Base-by-base conservation (phyloP, 2,888 invertebrate species). In the Lithophane semibrunnea region DNA sequence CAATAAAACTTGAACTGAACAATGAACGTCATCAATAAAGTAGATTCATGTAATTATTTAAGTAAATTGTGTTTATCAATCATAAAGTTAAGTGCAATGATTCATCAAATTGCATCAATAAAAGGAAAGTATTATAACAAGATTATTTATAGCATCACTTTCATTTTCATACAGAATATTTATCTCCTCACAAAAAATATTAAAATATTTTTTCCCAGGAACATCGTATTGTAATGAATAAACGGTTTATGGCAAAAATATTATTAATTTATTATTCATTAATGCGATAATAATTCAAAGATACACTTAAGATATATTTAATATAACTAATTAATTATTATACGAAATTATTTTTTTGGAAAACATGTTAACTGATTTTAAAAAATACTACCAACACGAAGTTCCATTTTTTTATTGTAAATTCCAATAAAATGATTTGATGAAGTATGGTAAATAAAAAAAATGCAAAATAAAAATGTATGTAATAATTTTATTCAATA, bases 11-110 rank as follows among this genome's bases (percentile, higher is more conserved):
- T 77, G 52, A 16, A 61, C 37, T 58, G 24, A 58, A 58, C 24
- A n/a, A 37, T 47, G 18, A 52, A 64, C 52, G 29, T n/a, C 37
- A 61, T 54, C 13, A 54, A 64, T 58, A 65, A 47, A 65, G 9
- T 47, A 7, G 24, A 52, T 65, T 58, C 44, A 29, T 24, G 37
- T 71, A 54, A 54, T 37, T 9, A 37, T 54, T 47, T 12, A 24
- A 37, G 37, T 65, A 52, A 60, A 65, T 65, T 78, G 29, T 5
- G 7, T 54, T 71, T 44, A 65, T 65, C n/a, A 44, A 58, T 77
- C 64, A 44, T 44, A 12, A 13, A 37, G 37, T 49, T 29, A n/a
- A 52, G 16, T 61, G 21, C 60, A 29, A 29, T 29, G 3, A 18
- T 8, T 60, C 16, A 29, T 29, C 10, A 61, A 44, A 60, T 69